Evolutionary conservation across 2,113 vertebrate species (phyloP).

Genomic region (Paralichthys olivaceus): DNA sequence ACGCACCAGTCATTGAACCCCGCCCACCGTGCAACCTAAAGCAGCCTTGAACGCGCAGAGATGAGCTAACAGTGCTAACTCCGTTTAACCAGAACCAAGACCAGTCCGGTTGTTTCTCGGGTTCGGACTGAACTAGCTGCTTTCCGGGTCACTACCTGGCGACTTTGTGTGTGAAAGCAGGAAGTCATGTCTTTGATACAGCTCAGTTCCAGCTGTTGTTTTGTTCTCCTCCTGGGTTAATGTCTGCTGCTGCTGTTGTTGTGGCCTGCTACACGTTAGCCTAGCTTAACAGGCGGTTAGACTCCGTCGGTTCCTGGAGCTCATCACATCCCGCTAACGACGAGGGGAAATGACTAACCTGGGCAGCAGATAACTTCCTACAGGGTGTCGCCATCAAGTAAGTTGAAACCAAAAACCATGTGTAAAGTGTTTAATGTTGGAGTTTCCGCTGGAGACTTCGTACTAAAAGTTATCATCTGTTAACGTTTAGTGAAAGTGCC

Average conservation of each 20-base stretch:
- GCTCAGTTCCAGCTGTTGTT: background rate
- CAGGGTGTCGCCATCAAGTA: constrained; percentile 25
- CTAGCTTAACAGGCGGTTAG: constrained; percentile 44
- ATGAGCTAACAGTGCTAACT: constrained; percentile 8
- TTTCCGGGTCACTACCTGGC: background rate
- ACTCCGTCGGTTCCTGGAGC: constrained; percentile 42
- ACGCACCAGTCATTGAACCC: constrained; percentile 35
- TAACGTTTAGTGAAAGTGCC: constrained; percentile 24
- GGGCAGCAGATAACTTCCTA: constrained; percentile 14
- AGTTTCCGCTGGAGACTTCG: background rate
- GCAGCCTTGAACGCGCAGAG: constrained; percentile 12
- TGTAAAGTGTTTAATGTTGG: background rate
- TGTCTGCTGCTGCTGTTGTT: constrained; percentile 42
- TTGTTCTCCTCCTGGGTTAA: background rate
- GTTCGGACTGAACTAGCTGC: background rate
- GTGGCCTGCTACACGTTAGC: constrained; percentile 61
- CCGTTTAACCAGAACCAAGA: constrained; percentile 5
- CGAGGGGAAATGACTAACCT: constrained; percentile 33
- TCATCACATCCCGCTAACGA: background rate
- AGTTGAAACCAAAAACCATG: constrained; percentile 5
- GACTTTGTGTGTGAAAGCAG: background rate
- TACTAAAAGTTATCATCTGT: constrained; percentile 31
- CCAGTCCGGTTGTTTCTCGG: constrained; percentile 8
- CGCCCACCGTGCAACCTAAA: constrained; percentile 51
- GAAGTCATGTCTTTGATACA: background rate